phyloP scores from a whole-genome alignment of 1,140 invertebrate species.

The Cyphomyrmex costatus region DNA sequence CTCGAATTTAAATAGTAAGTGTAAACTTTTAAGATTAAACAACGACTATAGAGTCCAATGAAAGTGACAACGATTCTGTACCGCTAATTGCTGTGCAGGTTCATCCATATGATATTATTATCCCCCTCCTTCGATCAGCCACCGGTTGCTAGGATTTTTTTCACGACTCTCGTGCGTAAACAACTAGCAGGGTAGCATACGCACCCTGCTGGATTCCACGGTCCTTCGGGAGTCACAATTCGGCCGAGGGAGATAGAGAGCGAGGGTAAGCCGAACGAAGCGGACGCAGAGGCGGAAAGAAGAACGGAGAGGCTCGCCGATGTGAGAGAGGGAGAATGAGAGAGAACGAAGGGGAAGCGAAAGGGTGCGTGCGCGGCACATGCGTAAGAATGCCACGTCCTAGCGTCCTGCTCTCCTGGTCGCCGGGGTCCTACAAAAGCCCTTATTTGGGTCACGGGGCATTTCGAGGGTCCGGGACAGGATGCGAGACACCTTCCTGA shows the following conservation, averaged over 20 bases:
- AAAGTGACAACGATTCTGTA: too few relatives aligned
- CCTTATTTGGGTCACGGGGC: constrained; percentile 86
- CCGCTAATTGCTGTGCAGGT: constrained; percentile 22
- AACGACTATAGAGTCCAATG: neutral
- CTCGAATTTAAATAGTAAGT: neutral
- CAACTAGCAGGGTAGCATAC: constrained; percentile 86
- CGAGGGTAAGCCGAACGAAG: neutral
- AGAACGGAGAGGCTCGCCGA: constrained; percentile 44
- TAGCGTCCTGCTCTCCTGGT: constrained; percentile 82
- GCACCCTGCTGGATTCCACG: constrained; percentile 75
- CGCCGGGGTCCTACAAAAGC: constrained; percentile 86
- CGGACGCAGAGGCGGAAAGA: constrained; percentile 31
- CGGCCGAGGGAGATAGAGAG: constrained; percentile 60
- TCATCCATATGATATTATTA: constrained; percentile 51
- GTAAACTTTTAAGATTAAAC: neutral
- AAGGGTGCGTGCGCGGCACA: constrained; percentile 68
- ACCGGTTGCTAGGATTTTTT: constrained; percentile 70
- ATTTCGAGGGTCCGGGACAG: constrained; percentile 71
- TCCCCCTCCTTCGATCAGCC: constrained; percentile 28
- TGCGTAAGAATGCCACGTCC: constrained; percentile 72
- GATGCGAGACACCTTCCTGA: constrained; percentile 70
- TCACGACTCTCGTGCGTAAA: constrained; percentile 83
- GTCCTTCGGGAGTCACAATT: constrained; percentile 70
- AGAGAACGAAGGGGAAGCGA: constrained; percentile 1
- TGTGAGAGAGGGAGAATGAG: constrained; percentile 25